Percentiles rank a stretch among this genome's conserved stretches.
Conservation (phyloP, 2,797 vertebrate genomes). For the Rhinophrynus dorsalis region DNA sequence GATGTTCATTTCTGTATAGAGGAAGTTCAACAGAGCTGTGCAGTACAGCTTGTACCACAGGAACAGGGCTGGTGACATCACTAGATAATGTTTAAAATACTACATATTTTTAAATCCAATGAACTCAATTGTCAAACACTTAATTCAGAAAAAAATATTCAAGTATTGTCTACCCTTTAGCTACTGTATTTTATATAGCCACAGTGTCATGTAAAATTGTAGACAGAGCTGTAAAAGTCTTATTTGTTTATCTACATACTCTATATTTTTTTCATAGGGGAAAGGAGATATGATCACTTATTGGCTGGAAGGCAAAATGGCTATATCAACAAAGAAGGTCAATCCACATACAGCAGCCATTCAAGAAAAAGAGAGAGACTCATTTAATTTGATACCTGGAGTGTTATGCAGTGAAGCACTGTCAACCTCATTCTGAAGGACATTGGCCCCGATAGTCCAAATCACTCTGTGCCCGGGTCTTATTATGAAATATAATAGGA, state of each 20-base stretch:
- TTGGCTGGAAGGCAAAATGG: constrained; percentile 78
- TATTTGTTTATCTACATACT: background rate
- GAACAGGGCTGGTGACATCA: too few species aligned
- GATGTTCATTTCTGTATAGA: too few species aligned
- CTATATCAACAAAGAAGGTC: constrained; percentile 51
- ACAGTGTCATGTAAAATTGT: background rate
- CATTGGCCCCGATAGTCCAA: background rate
- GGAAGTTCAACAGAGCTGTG: too few species aligned
- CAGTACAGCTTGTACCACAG: too few species aligned
- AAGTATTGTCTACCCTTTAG: too few species aligned
- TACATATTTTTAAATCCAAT: too few species aligned
- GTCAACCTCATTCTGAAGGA: constrained; percentile 54
- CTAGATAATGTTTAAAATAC: too few species aligned
- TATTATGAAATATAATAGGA: background rate
- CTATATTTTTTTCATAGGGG: constrained; percentile 63
- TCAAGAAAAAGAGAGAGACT: constrained; percentile 51
- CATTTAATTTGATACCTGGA: constrained; percentile 66
- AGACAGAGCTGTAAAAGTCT: background rate
- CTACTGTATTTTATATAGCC: background rate
- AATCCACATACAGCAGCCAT: constrained; percentile 29
- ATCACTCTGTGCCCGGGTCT: constrained; percentile 23
- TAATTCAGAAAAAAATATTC: too few species aligned
- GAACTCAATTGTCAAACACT: too few species aligned
- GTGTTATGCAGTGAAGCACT: constrained; percentile 58
- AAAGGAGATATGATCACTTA: constrained; percentile 86